These are phyloP conservation scores for Tragelaphus scriptus DNA, from an alignment of 2,113 vertebrate species.

Conservation along the genomic window DNA sequence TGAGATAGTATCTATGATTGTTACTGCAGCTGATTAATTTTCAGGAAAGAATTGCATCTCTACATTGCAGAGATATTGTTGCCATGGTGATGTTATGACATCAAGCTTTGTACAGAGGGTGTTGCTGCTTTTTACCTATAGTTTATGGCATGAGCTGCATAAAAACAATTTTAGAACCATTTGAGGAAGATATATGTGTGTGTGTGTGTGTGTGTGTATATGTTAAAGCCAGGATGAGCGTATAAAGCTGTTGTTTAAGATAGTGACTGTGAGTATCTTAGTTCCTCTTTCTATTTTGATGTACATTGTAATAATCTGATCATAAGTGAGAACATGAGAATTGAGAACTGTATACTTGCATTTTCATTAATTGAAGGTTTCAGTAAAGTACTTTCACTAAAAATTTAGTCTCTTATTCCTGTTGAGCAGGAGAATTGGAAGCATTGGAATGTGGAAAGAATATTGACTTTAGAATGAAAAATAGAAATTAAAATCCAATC, in stretches of 20 bases:
- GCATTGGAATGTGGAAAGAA: neutral
- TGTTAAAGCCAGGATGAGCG: neutral
- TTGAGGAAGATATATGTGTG: neutral
- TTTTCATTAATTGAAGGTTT: neutral
- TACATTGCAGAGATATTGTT: conserved; percentile 29
- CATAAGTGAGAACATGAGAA: neutral
- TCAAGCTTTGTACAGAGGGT: neutral
- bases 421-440: neutral
- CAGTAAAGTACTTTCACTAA: neutral
- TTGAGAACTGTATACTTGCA: neutral
- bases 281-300: neutral
- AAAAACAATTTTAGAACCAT: neutral
- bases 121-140: neutral
- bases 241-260: neutral
- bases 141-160: neutral
- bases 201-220: too few species aligned
- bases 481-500: neutral
- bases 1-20: conserved; percentile 22
- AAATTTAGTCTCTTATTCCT: neutral
- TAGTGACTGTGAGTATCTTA: neutral
- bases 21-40: conserved; percentile 47
- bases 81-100: conserved; percentile 35
- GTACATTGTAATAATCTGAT: neutral
- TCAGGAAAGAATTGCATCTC: conserved; percentile 42
- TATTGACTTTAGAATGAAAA: neutral